Evolutionary conservation across 2,888 invertebrate genomes (phyloP).

Genomic region (Idaea aversata): DNA sequence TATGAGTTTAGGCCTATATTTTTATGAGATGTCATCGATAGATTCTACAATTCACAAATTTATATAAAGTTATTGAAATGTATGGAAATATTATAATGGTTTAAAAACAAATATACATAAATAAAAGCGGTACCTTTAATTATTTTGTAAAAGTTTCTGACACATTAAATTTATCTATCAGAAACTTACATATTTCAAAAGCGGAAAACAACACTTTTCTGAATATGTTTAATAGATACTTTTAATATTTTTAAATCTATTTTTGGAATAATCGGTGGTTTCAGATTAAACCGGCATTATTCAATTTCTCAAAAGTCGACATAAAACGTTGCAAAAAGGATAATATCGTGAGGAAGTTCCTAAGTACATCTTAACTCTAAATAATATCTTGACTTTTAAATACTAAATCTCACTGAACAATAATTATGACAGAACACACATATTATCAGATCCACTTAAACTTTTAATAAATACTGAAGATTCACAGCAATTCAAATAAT

Average conservation of each 20-base stretch:
- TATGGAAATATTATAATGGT: no score
- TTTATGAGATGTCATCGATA: constrained; percentile 30
- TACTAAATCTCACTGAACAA: constrained; percentile 69
- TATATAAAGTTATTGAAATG: no score
- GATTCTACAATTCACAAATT: neutral
- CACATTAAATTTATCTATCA: neutral
- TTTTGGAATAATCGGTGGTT: constrained; percentile 7
- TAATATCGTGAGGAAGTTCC: constrained; percentile 37
- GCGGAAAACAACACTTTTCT: neutral
- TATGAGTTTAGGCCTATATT: constrained; percentile 70
- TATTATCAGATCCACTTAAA: constrained; percentile 34
- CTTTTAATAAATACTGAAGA: constrained; percentile 22
- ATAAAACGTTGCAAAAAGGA: constrained; percentile 1
- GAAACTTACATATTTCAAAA: neutral
- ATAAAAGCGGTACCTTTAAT: neutral
- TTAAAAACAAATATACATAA: neutral
- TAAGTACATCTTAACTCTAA: constrained; percentile 51
- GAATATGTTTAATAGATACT: neutral
- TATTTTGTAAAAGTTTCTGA: neutral
- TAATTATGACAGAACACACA: constrained; percentile 29
- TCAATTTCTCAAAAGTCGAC: constrained; percentile 7
- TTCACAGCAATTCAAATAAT: constrained; percentile 24
- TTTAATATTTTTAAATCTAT: neutral
- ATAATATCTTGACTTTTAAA: constrained; percentile 58
- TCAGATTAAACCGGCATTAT: constrained; percentile 15